phyloP scores from a whole-genome alignment of 2,888 invertebrate species.

The Sialis lutaria region DNA sequence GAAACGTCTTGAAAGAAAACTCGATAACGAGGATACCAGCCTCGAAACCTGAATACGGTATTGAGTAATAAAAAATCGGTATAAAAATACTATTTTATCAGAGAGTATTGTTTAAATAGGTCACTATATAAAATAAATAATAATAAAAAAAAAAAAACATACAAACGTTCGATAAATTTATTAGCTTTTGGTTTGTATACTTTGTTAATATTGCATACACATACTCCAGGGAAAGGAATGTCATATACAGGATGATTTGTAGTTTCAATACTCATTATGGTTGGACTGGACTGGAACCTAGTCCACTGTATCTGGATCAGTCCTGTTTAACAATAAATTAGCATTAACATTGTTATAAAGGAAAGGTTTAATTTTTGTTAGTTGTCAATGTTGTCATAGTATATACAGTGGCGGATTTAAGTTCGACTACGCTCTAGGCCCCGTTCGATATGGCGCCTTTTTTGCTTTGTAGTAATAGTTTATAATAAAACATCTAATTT shows the following conservation, averaged over 20 bases:
- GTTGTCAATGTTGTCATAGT: not conserved
- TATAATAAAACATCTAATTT: no score
- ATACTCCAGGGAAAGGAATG: slow-evolving; percentile 8
- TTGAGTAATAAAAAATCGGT: no score
- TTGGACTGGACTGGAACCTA: slow-evolving; percentile 15
- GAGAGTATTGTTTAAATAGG: not conserved
- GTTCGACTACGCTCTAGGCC: no score
- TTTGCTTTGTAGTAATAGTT: no score
- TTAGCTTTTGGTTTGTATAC: slow-evolving; percentile 5
- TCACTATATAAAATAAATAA: slow-evolving; percentile 1
- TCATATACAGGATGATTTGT: slow-evolving; percentile 5
- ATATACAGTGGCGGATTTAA: no score
- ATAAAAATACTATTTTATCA: no score
- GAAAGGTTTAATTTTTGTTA: no score
- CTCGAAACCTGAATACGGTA: no score
- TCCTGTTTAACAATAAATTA: slow-evolving; percentile 1
- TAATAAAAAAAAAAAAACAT: slow-evolving; percentile 6
- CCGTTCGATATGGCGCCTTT: no score
- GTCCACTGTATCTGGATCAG: slow-evolving; percentile 15
- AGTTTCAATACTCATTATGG: slow-evolving; percentile 13
- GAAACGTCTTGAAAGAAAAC: no score
- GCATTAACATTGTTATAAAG: no score
- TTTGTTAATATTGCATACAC: slow-evolving; percentile 8
- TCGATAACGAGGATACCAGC: no score
- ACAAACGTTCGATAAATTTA: slow-evolving; percentile 4